Percentiles rank a stretch among this genome's conserved stretches.
phyloP scores from a whole-genome alignment of 2,113 vertebrate genomes.

The Apistogramma diplotaenia region DNA sequence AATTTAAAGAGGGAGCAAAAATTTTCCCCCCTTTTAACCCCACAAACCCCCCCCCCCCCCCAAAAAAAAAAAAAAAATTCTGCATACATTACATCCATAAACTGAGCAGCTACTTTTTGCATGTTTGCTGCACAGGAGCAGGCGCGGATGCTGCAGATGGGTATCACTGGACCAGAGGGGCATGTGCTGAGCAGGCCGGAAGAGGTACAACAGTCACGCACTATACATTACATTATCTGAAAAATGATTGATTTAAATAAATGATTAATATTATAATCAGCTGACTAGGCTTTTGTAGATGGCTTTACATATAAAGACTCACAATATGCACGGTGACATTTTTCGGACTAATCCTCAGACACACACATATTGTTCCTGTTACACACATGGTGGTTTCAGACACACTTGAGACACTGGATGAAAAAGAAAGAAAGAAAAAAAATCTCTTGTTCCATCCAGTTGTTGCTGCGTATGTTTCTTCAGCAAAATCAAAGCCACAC shows the following conservation, averaged over 20 bases:
- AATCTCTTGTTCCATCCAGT: background rate
- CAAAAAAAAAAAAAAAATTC: background rate
- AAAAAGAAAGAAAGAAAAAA: background rate
- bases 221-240: background rate
- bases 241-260: background rate
- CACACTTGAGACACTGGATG: constrained; percentile 5
- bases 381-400: constrained; percentile 48
- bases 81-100: background rate
- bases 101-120: background rate
- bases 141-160: constrained; percentile 91
- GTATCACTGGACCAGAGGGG: constrained; percentile 93
- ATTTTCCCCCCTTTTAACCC: background rate
- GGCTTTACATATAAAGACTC: background rate
- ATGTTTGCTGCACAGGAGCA: constrained; percentile 83
- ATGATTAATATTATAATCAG: background rate
- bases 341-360: background rate
- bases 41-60: background rate
- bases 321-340: background rate
- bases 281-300: too few relatives aligned
- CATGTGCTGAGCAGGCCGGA: constrained; percentile 94
- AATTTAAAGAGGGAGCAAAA: background rate
- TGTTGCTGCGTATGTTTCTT: constrained; percentile 25
- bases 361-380: constrained; percentile 45
- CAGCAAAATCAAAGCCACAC: constrained; percentile 30
- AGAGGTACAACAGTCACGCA: constrained; percentile 78